phyloP scores from a whole-genome alignment of 2,797 vertebrate species.

The Acipenser oxyrinchus region DNA sequence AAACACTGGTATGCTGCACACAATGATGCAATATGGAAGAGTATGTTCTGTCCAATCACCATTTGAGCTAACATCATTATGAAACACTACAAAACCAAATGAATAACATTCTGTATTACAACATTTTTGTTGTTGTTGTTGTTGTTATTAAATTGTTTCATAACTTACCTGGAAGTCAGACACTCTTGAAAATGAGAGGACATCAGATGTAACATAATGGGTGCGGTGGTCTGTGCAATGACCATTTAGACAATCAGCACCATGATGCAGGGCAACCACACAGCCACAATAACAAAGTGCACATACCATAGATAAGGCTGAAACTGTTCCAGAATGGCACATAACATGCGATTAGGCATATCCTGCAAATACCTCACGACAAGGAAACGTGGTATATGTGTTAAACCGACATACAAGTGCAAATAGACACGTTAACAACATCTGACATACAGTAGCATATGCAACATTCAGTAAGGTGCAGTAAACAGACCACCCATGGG shows the following conservation, averaged over 20 bases:
- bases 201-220: slow-evolving; percentile 15
- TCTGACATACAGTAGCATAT: slow-evolving; percentile 66
- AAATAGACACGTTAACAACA: slow-evolving; percentile 68
- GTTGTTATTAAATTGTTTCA: slow-evolving; percentile 39
- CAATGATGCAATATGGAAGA: background rate
- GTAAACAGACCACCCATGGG: slow-evolving; percentile 45
- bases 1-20: slow-evolving; percentile 1
- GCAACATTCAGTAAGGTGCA: slow-evolving; percentile 60
- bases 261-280: slow-evolving; percentile 55
- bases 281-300: slow-evolving; percentile 72
- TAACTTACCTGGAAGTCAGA: slow-evolving; percentile 50
- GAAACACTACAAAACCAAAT: slow-evolving; percentile 57
- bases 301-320: slow-evolving; percentile 83
- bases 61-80: slow-evolving; percentile 39
- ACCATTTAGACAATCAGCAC: slow-evolving; percentile 26
- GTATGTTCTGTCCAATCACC: slow-evolving; percentile 44
- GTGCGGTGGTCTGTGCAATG: slow-evolving; percentile 21
- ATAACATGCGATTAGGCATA: slow-evolving; percentile 83
- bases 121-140: slow-evolving; percentile 42
- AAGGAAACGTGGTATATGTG: slow-evolving; percentile 75
- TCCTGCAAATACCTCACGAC: slow-evolving; percentile 81
- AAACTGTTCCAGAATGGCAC: slow-evolving; percentile 81
- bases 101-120: slow-evolving; percentile 45
- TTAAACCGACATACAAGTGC: slow-evolving; percentile 64
- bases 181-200: slow-evolving; percentile 26